Evolutionary conservation across 2,797 vertebrate species (phyloP).

Genomic region (Falco peregrinus): DNA sequence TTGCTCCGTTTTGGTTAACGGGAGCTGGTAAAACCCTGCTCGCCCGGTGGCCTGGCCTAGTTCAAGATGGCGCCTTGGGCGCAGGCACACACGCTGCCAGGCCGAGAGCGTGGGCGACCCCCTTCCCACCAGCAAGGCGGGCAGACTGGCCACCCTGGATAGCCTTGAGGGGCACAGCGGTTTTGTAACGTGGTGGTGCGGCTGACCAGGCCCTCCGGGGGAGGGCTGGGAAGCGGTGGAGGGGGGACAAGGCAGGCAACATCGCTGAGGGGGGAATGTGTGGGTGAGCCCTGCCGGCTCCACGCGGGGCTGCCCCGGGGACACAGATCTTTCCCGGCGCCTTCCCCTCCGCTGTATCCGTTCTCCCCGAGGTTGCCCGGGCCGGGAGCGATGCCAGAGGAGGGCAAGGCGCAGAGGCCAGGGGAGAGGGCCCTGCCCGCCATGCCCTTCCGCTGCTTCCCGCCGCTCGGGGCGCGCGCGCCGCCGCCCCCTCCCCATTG

Average conservation of each 20-base stretch:
- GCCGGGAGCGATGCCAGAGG: neutral
- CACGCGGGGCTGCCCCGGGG: neutral
- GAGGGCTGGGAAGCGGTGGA: no score
- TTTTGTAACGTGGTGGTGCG: accelerated
- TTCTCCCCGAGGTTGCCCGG: no score
- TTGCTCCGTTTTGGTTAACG: accelerated
- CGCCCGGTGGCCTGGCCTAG: neutral
- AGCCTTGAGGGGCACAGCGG: accelerated
- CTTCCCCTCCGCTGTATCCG: neutral
- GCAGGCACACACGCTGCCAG: accelerated
- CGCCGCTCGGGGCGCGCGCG: neutral
- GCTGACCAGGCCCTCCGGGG: neutral
- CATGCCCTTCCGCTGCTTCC: neutral
- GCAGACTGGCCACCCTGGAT: accelerated
- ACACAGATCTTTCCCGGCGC: accelerated
- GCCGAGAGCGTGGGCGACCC: neutral
- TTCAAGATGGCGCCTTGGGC: neutral
- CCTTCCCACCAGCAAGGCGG: accelerated
- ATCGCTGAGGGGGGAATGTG: accelerated
- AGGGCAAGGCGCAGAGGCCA: no score
- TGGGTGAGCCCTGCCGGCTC: neutral
- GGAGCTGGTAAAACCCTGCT: accelerated
- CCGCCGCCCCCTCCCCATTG: neutral
- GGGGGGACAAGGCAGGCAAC: neutral
- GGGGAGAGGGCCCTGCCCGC: neutral